Evolutionary conservation across 2,113 vertebrate species (phyloP), one percentile per base, ranked within the genome.

Genomic region (Passer domesticus): DNA sequence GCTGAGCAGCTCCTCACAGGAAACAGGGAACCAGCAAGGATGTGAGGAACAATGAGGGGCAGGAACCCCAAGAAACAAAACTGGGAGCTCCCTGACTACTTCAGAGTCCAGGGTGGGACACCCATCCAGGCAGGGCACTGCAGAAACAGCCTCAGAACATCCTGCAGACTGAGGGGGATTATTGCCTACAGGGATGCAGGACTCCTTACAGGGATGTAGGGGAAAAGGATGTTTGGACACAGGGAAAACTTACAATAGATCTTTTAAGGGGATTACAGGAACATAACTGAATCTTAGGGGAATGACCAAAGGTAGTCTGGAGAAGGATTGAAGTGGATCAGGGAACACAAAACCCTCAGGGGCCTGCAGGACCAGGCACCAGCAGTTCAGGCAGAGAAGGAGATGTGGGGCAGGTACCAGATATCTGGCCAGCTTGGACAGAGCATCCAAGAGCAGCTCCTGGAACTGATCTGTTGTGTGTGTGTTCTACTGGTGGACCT

Each of bases 11-110:
- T 59, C 0, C 0, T 30, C 15, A 33, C 46, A 68, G 44, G 33
- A 72, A 89, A 46, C 30, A 44, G 39, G 25, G 35, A 84, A 49
- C 15, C 63, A 83, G 73, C 3, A 6, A n/a, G 63, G 33, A 68
- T 46, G 33, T 0, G 39, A 30, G 33, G 49, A 80, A 78, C n/a
- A 39, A 13, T 0, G 0, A 70, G 43, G 30, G 66, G 31, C 0
- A 58, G 52, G 39, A 72, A 75, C 6, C 3, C 20, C 39, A 23
- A 15, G 9, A 59, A 83, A 49, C 13, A 50, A 53, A 83, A 49
- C 23, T 37, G 22, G 20, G 35, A 72, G n/a, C 11, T 50, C 24
- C 44, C 21, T 4, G 13, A 15, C 27, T 35, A 8, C 33, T 68
- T 31, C 74, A 66, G 50, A 92, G 53, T 11, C 17, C 53, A 33